Percentiles rank a stretch among this genome's conserved stretches.
phyloP scores from a whole-genome alignment of 2,888 invertebrate genomes.

The Pterostichus niger region DNA sequence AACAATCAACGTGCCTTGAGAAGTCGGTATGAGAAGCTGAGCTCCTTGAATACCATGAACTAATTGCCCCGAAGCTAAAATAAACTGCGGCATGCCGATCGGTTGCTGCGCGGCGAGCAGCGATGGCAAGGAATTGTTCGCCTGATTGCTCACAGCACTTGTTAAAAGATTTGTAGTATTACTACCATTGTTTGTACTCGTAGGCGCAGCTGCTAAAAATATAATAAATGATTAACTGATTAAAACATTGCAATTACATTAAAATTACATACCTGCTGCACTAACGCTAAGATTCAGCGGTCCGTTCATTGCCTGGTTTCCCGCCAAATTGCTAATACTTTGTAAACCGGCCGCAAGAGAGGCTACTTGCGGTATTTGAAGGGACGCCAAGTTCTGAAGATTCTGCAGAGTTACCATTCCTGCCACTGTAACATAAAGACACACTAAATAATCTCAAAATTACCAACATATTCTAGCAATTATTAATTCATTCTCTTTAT shows the following conservation, averaged over 20 bases:
- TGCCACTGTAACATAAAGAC: constrained; percentile 80
- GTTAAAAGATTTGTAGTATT: constrained; percentile 61
- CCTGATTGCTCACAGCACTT: constrained; percentile 59
- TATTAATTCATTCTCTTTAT: too few relatives aligned
- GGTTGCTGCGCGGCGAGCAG: constrained; percentile 81
- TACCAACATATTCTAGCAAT: too few relatives aligned
- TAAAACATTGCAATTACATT: constrained; percentile 35
- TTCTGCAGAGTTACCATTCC: constrained; percentile 87
- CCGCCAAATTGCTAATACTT: constrained; percentile 79
- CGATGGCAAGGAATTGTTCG: constrained; percentile 77
- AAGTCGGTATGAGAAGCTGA: constrained; percentile 96
- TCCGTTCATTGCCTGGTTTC: constrained; percentile 84
- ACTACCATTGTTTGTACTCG: constrained; percentile 66
- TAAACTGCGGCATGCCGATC: constrained; percentile 93
- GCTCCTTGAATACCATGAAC: constrained; percentile 96
- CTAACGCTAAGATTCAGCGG: constrained; percentile 91
- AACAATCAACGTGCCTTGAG: constrained; percentile 85
- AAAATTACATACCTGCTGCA: constrained; percentile 76
- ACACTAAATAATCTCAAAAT: not conserved
- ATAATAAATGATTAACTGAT: constrained; percentile 42
- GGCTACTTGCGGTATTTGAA: constrained; percentile 83
- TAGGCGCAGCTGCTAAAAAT: constrained; percentile 65
- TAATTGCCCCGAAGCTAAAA: constrained; percentile 93
- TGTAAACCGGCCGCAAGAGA: constrained; percentile 82
- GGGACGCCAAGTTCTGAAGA: constrained; percentile 88